These are phyloP conservation scores for Parasteatoda lunata DNA, from an alignment of 2,888 invertebrate genomes.

Conservation along the genomic window DNA sequence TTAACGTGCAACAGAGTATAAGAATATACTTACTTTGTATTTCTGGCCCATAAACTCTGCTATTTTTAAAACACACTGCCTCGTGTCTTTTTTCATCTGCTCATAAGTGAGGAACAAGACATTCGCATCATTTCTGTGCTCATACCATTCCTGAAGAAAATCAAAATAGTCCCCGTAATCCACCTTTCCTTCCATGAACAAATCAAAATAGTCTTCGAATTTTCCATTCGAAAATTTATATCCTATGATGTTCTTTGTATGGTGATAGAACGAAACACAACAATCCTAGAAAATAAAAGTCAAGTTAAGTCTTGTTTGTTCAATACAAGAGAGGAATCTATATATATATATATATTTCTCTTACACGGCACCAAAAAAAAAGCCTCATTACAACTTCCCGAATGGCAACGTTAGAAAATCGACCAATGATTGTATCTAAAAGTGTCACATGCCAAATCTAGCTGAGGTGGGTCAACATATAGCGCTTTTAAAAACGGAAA, in stretches of 20 bases:
- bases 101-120: conserved; percentile 74
- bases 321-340: too few species aligned
- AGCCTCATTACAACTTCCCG: too few species aligned
- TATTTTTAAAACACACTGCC: conserved; percentile 67
- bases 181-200: conserved; percentile 74
- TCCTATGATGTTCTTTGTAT: conserved; percentile 58
- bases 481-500: too few species aligned
- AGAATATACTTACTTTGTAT: conserved; percentile 32
- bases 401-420: too few species aligned
- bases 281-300: conserved; percentile 72
- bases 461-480: too few species aligned
- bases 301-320: too few species aligned
- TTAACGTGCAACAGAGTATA: too few species aligned
- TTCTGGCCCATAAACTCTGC: conserved; percentile 69
- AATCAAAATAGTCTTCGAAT: conserved; percentile 74
- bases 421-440: too few species aligned
- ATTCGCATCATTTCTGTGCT: conserved; percentile 71
- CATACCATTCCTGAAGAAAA: conserved; percentile 61
- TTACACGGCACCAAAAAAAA: too few species aligned
- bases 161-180: conserved; percentile 69
- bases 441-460: too few species aligned
- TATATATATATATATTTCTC: too few species aligned
- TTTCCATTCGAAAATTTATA: conserved; percentile 58
- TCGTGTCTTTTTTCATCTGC: conserved; percentile 73
- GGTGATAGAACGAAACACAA: conserved; percentile 75